These are phyloP conservation scores for Chelmon rostratus DNA, from an alignment of 2,797 vertebrate genomes.

Conservation along the genomic window DNA sequence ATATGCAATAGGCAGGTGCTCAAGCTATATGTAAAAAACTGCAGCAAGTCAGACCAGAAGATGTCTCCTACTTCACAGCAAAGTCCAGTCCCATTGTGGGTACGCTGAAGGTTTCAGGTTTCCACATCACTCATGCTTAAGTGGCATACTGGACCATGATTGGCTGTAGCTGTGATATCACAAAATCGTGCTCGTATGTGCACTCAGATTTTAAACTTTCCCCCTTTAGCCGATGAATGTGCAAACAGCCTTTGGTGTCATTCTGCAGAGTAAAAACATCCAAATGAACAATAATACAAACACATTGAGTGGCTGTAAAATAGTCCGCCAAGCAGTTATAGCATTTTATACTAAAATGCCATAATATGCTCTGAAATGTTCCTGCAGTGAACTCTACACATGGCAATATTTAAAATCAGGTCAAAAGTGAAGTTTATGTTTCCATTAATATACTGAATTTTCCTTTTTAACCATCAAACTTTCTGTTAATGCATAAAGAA, in stretches of 20 bases:
- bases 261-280: background rate
- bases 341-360: background rate
- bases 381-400: background rate
- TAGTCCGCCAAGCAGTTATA: background rate
- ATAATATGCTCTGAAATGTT: background rate
- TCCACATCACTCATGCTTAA: background rate
- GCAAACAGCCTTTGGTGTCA: background rate
- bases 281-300: background rate
- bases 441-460: constrained; percentile 1
- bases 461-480: constrained; percentile 6
- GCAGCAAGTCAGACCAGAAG: background rate
- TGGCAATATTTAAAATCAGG: background rate
- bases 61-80: background rate
- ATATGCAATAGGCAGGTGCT: no score
- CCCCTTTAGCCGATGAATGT: background rate
- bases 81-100: background rate
- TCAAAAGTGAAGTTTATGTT: background rate
- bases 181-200: background rate
- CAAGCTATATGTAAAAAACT: no score
- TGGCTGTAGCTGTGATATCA: background rate
- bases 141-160: background rate
- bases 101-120: no score
- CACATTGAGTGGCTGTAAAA: background rate
- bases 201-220: background rate
- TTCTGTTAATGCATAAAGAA: background rate